Percentiles rank a stretch among this genome's conserved stretches.
Evolutionary conservation across 2,113 vertebrate species (phyloP).

Genomic region (Baryphthengus martii): DNA sequence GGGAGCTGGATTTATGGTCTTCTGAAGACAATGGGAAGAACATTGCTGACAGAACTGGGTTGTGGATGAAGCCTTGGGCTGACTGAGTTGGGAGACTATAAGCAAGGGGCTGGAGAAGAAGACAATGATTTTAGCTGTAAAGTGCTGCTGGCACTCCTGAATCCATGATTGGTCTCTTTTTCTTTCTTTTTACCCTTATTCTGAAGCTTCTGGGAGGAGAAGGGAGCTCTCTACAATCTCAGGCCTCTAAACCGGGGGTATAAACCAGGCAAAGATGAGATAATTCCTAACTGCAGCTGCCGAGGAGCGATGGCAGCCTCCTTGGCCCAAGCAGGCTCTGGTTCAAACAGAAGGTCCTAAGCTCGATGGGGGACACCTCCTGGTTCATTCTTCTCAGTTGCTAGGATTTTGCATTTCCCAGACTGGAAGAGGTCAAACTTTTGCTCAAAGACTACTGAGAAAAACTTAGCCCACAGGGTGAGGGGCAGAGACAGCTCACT

Average conservation of each 20-base stretch:
- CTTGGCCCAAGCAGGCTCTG: not conserved
- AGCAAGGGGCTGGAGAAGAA: not conserved
- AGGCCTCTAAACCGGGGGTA: not conserved
- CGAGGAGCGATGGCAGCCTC: not conserved
- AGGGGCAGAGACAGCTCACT: not conserved
- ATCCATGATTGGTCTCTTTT: accelerated
- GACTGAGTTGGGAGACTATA: not conserved
- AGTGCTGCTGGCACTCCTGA: not conserved
- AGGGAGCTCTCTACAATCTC: not conserved
- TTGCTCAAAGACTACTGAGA: not conserved
- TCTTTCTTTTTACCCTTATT: not conserved
- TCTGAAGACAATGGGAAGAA: not conserved
- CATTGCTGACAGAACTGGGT: not conserved
- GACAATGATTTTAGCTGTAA: not conserved
- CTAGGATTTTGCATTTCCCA: not conserved
- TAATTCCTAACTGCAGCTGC: not conserved
- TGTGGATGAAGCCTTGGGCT: not conserved
- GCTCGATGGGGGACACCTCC: not conserved
- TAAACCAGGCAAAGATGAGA: not conserved
- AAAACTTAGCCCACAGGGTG: not conserved
- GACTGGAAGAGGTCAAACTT: not conserved
- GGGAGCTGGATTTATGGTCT: not conserved
- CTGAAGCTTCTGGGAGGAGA: not conserved
- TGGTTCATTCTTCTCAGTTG: not conserved
- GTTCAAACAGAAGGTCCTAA: not conserved